Evolutionary conservation across 1,140 invertebrate genomes (phyloP).

Genomic region (Andrena cerasifolii): DNA sequence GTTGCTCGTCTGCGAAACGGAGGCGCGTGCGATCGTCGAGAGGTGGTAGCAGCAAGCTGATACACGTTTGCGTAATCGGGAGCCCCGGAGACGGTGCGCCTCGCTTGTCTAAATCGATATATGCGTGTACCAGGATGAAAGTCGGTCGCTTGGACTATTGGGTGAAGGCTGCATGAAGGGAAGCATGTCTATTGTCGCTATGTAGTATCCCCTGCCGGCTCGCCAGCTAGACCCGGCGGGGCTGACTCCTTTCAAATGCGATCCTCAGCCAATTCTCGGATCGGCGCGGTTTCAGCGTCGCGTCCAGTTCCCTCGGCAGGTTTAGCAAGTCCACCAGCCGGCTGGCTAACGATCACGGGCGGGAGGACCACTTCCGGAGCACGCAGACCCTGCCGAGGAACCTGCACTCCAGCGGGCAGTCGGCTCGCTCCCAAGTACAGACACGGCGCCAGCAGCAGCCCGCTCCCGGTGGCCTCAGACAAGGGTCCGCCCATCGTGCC

Average conservation of each 20-base stretch:
- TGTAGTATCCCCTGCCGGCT: slow-evolving; percentile 16
- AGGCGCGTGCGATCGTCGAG: slow-evolving; percentile 15
- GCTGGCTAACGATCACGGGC: slow-evolving; percentile 83
- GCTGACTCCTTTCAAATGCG: not conserved
- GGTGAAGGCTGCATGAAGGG: slow-evolving; percentile 64
- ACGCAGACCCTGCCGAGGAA: slow-evolving; percentile 91
- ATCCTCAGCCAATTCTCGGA: slow-evolving; percentile 44
- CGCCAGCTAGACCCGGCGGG: not conserved
- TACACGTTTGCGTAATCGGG: slow-evolving; percentile 22
- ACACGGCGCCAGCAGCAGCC: slow-evolving; percentile 27
- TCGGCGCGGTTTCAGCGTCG: slow-evolving; percentile 67
- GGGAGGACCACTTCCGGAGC: slow-evolving; percentile 84
- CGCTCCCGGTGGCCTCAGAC: not conserved
- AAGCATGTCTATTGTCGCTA: slow-evolving; percentile 46
- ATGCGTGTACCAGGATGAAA: slow-evolving; percentile 17
- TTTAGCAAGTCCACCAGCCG: slow-evolving; percentile 91
- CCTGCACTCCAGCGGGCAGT: slow-evolving; percentile 79
- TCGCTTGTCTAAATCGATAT: slow-evolving; percentile 46
- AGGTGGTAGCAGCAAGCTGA: slow-evolving; percentile 27
- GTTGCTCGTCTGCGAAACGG: slow-evolving; percentile 21
- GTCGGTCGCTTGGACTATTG: slow-evolving; percentile 50
- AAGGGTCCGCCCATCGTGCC: slow-evolving; percentile 3
- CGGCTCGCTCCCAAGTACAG: slow-evolving; percentile 3
- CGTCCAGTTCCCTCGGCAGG: slow-evolving; percentile 85
- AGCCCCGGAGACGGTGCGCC: slow-evolving; percentile 22